These are phyloP conservation scores for Sussaba pulchella DNA, from an alignment of 2,888 invertebrate species.

Conservation along the genomic window DNA sequence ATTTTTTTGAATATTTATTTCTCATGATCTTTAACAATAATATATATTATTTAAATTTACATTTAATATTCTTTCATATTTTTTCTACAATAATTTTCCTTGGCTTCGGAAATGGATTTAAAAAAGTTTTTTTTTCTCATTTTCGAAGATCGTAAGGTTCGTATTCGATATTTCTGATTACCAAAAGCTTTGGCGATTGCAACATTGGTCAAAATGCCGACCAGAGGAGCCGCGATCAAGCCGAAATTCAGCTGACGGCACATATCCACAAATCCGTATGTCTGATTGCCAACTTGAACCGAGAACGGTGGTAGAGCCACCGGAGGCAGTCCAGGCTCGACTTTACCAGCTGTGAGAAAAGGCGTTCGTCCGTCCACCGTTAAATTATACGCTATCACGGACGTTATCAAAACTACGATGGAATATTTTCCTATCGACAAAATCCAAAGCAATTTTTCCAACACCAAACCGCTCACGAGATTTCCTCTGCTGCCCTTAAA, in stretches of 20 bases:
- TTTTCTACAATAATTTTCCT: too few species aligned
- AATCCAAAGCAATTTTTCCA: conserved; percentile 89
- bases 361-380: conserved; percentile 85
- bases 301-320: conserved; percentile 89
- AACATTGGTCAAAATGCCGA: conserved; percentile 95
- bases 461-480: conserved; percentile 46
- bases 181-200: conserved; percentile 98
- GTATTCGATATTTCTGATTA: conserved; percentile 83
- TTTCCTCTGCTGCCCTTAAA: conserved; percentile 53
- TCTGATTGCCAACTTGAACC: conserved; percentile 86
- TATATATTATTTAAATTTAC: too few species aligned
- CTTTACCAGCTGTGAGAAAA: conserved; percentile 87
- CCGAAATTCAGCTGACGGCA: conserved; percentile 90
- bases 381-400: conserved; percentile 86
- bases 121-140: too few species aligned
- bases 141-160: background rate
- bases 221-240: conserved; percentile 92
- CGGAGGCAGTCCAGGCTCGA: conserved; percentile 89
- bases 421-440: conserved; percentile 92
- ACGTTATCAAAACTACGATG: conserved; percentile 89
- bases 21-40: too few species aligned
- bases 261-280: conserved; percentile 89
- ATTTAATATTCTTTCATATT: too few species aligned
- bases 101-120: too few species aligned
- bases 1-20: too few species aligned